Base-by-base conservation (phyloP, 2,113 vertebrate species). In the Myiopsitta monachus region DNA sequence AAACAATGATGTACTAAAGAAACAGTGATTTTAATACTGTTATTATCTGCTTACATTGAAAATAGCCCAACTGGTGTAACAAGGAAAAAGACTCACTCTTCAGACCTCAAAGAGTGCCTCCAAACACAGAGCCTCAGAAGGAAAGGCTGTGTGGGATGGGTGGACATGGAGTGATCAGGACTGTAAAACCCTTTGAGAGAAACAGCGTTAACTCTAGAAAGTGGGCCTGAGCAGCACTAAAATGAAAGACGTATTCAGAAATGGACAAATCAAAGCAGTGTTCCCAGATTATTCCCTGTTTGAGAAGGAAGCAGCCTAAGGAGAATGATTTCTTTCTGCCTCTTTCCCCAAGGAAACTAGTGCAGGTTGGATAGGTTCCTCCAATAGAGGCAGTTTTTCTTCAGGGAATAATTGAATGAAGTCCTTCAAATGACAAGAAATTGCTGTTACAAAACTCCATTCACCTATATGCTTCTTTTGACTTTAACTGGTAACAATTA, bases 51-150 rank as follows among this genome's bases (percentile, higher is more conserved):
- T 55, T 36, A 49, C 6, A 64, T 16, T 72, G 31, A 62, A 59
- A 87, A 72, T 12, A 76, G 18, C 41, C 18, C 31, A 31, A 9
- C 3, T 1, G 3, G 15, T 69, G 31, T 51, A 88, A 61, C 0
- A 1, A 72, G 23, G 38, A 70, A 30, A 75, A 18, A 72, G 5
- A 79, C 3, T 17, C 39, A 17, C 17, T 52, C 38, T 52, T 68
- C n/a, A 81, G 46, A 28, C 18, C 17, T 69, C 66, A 39, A 54
- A 47, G 27, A 3, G 15, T 9, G 64, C 51, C 49, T 54, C 14
- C 6, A 86, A 82, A 79, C 18, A 55, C 1, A n/a, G 47, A 75
- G 19, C 31, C 31, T 72, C 0, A 0, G 0, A 0, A 68, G 15
- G 64, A 62, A 79, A 75, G 33, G 38, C 17, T 81, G 72, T 5